Evolutionary conservation across 1,140 invertebrate genomes (phyloP).

Genomic region (Metaphire vulgaris): DNA sequence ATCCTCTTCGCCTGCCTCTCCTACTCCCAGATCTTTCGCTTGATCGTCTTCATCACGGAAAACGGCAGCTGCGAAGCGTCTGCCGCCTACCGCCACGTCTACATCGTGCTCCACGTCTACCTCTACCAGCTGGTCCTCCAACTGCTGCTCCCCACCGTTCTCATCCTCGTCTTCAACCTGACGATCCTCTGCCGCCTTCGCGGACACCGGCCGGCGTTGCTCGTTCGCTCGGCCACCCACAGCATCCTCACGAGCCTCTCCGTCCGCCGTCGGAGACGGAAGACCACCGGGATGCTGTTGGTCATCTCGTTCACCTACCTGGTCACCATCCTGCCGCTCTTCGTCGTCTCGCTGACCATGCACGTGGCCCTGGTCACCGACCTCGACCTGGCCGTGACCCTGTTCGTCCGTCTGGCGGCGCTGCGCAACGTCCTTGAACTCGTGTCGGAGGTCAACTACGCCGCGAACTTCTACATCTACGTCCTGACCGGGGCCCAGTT

Average conservation of each 20-base stretch:
- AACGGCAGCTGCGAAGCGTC: constrained; percentile 14
- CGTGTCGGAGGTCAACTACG: background rate
- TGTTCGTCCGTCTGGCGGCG: background rate
- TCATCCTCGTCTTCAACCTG: constrained; percentile 5
- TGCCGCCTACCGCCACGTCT: constrained; percentile 12
- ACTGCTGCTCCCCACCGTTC: constrained; percentile 22
- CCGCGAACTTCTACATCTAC: background rate
- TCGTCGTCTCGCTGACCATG: background rate
- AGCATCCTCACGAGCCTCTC: no score
- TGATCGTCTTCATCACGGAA: background rate
- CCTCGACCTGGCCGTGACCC: background rate
- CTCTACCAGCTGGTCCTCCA: constrained; percentile 15
- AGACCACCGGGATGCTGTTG: background rate
- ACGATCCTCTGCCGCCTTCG: background rate
- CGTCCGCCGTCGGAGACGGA: background rate
- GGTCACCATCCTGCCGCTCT: background rate
- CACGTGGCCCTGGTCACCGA: background rate
- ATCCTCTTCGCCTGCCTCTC: background rate
- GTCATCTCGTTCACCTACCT: background rate
- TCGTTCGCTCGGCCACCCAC: background rate
- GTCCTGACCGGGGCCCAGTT: background rate
- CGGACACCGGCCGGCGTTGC: background rate
- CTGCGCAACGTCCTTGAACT: background rate
- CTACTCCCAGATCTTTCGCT: background rate
- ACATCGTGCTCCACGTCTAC: constrained; percentile 11